Conservation (phyloP, 2,113 vertebrate species). For the Melanotaenia duboulayi region DNA sequence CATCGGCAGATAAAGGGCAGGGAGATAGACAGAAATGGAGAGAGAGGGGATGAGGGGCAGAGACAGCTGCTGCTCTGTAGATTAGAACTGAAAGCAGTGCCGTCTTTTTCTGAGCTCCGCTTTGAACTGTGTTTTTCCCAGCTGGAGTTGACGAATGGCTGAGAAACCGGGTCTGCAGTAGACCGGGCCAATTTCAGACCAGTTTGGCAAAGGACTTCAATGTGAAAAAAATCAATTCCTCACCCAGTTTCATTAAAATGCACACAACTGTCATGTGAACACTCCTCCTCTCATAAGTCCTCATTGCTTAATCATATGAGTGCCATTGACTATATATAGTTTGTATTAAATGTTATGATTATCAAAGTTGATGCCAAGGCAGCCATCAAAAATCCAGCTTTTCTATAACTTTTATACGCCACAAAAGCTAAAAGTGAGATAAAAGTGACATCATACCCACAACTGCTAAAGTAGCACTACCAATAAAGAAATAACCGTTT, state of each 20-base stretch:
- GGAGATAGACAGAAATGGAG: slow-evolving; percentile 37
- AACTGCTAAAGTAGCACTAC: not conserved
- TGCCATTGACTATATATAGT: not conserved
- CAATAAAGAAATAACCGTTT: slow-evolving; percentile 13
- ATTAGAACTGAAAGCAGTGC: slow-evolving; percentile 76
- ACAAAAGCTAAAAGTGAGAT: not conserved
- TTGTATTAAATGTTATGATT: not conserved
- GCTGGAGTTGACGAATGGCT: slow-evolving; percentile 50
- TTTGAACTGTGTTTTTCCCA: slow-evolving; percentile 64
- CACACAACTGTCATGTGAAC: not conserved
- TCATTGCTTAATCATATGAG: too few relatives aligned
- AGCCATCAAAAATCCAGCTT: not conserved
- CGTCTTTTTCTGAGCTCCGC: slow-evolving; percentile 19
- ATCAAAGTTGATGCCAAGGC: not conserved
- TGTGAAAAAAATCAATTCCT: slow-evolving; percentile 17
- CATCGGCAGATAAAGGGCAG: slow-evolving; percentile 63
- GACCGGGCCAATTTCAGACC: slow-evolving; percentile 31
- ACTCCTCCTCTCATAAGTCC: not conserved
- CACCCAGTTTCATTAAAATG: slow-evolving; percentile 11
- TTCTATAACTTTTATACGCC: not conserved
- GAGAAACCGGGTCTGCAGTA: slow-evolving; percentile 19
- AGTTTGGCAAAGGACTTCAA: slow-evolving; percentile 13
- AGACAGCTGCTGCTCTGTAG: slow-evolving; percentile 79
- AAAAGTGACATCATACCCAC: slow-evolving; percentile 8
- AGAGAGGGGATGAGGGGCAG: slow-evolving; percentile 35